Evolutionary conservation across 2,797 vertebrate genomes (phyloP).

Genomic region (Psittacula derbiana): DNA sequence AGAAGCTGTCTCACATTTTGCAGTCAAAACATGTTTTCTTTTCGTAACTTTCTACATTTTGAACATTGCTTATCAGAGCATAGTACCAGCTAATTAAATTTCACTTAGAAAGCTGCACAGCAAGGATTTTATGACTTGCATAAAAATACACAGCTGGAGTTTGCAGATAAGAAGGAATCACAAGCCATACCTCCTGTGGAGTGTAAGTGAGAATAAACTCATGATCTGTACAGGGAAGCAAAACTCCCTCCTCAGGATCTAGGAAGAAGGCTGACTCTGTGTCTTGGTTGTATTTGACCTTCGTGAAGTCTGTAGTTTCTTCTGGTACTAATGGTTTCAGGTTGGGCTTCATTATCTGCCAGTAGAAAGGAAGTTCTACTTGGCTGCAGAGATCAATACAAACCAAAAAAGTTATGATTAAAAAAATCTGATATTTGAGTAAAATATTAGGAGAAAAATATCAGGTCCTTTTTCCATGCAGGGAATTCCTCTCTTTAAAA

Average conservation of each 20-base stretch:
- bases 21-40: slow-evolving; percentile 52
- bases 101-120: slow-evolving; percentile 19
- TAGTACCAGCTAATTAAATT: slow-evolving; percentile 13
- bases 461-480: not conserved
- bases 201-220: slow-evolving; percentile 84
- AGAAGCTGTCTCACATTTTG: slow-evolving; percentile 23
- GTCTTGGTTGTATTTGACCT: slow-evolving; percentile 72
- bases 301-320: slow-evolving; percentile 51
- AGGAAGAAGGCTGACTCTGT: slow-evolving; percentile 82
- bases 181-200: slow-evolving; percentile 84
- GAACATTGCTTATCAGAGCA: slow-evolving; percentile 6
- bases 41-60: not conserved
- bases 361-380: slow-evolving; percentile 88
- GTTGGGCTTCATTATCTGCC: slow-evolving; percentile 88
- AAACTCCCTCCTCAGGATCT: slow-evolving; percentile 77
- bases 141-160: slow-evolving; percentile 44
- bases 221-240: slow-evolving; percentile 79
- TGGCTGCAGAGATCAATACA: slow-evolving; percentile 73
- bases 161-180: slow-evolving; percentile 14
- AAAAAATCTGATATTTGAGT: not conserved
- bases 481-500: not conserved
- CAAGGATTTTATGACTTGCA: slow-evolving; percentile 17
- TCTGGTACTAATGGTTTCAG: slow-evolving; percentile 72
- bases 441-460: not conserved
- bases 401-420: not conserved